These are phyloP conservation scores for Calliphora vomitoria DNA, from an alignment of 2,888 invertebrate species.

Conservation along the genomic window DNA sequence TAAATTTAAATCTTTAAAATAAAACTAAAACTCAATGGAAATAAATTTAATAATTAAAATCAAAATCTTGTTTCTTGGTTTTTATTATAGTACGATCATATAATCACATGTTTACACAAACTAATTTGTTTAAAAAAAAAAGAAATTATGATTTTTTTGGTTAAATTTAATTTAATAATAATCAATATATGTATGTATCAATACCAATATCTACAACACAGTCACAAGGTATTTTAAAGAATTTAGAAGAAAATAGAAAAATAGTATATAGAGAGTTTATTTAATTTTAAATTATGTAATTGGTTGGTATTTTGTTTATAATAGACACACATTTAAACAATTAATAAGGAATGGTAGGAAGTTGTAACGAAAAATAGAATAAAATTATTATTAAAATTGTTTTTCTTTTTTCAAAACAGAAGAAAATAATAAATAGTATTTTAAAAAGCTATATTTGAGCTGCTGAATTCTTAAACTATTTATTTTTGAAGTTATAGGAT, in stretches of 20 bases:
- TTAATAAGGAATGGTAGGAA: slow-evolving; percentile 40
- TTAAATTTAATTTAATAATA: slow-evolving; percentile 47
- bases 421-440: slow-evolving; percentile 17
- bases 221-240: slow-evolving; percentile 72
- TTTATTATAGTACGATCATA: slow-evolving; percentile 22
- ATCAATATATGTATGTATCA: slow-evolving; percentile 56
- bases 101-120: slow-evolving; percentile 70
- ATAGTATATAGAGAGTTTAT: slow-evolving; percentile 37
- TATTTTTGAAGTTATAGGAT: too few species aligned
- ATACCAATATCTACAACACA: slow-evolving; percentile 74
- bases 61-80: slow-evolving; percentile 34
- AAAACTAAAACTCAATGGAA: slow-evolving; percentile 15
- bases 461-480: slow-evolving; percentile 11
- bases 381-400: neutral
- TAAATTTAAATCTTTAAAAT: slow-evolving; percentile 9
- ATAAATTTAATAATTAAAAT: neutral
- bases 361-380: slow-evolving; percentile 3
- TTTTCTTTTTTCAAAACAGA: neutral
- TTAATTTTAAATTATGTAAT: slow-evolving; percentile 6
- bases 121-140: slow-evolving; percentile 59
- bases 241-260: slow-evolving; percentile 67
- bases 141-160: slow-evolving; percentile 16
- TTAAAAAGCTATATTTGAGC: slow-evolving; percentile 44
- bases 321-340: slow-evolving; percentile 70
- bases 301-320: slow-evolving; percentile 50